phyloP scores from a whole-genome alignment of 1,140 invertebrate species.

The Popillia japonica region DNA sequence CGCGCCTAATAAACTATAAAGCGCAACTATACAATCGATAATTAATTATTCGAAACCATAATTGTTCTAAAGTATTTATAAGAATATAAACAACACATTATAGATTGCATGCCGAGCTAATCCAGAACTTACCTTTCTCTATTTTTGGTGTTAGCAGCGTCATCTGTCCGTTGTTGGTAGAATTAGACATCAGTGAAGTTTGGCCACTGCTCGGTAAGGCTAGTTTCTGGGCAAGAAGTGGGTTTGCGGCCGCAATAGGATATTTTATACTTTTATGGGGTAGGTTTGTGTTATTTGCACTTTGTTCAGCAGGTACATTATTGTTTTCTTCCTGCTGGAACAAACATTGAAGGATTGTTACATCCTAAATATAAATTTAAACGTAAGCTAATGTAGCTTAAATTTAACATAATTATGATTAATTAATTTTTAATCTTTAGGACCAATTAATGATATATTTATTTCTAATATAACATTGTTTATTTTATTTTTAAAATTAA shows the following conservation, averaged over 20 bases:
- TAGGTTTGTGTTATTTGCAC: constrained; percentile 47
- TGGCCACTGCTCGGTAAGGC: constrained; percentile 65
- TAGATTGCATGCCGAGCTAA: no score
- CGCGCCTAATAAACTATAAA: background rate
- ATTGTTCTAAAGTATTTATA: background rate
- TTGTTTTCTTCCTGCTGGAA: constrained; percentile 62
- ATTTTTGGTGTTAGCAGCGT: constrained; percentile 58
- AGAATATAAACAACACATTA: background rate
- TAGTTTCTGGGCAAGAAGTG: constrained; percentile 74
- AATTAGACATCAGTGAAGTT: constrained; percentile 40
- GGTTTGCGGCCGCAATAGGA: constrained; percentile 83
- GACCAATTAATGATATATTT: no score
- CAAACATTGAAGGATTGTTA: constrained; percentile 9
- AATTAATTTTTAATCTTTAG: background rate
- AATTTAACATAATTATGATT: no score
- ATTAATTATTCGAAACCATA: background rate
- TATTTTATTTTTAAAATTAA: no score
- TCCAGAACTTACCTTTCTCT: constrained; percentile 56
- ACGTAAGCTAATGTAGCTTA: background rate
- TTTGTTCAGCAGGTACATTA: constrained; percentile 53
- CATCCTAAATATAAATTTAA: background rate
- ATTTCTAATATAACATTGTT: no score
- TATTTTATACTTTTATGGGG: constrained; percentile 66
- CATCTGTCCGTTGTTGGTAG: constrained; percentile 50
- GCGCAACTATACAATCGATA: background rate